These are phyloP conservation scores for Tamias sibiricus DNA, from an alignment of 2,113 vertebrate species.

Conservation along the genomic window DNA sequence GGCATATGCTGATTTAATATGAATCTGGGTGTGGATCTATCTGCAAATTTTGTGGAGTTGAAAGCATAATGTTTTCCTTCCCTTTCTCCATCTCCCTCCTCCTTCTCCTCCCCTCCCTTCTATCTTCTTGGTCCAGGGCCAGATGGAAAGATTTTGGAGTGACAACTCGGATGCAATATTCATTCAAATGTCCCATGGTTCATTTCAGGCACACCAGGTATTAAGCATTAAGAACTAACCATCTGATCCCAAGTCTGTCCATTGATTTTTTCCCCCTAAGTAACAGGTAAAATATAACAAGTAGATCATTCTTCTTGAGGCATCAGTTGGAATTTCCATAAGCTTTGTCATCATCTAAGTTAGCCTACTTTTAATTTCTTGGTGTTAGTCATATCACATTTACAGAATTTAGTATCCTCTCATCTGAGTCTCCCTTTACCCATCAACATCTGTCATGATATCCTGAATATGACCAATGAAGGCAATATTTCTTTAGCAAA, in stretches of 20 bases:
- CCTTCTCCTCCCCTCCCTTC: neutral
- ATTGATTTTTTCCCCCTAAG: neutral
- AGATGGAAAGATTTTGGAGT: neutral
- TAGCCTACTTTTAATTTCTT: neutral
- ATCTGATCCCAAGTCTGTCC: neutral
- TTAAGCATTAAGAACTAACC: neutral
- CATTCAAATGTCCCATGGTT: neutral
- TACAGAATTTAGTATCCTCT: neutral
- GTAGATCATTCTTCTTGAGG: neutral
- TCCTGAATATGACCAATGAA: neutral
- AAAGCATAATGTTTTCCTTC: neutral
- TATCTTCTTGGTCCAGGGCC: neutral
- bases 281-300: neutral
- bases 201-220: neutral
- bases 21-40: neutral
- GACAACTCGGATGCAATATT: neutral
- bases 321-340: neutral
- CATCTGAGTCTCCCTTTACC: neutral
- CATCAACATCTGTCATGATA: neutral
- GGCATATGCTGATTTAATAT: neutral
- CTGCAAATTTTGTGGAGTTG: neutral
- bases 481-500: neutral
- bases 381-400: neutral
- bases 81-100: too few relatives aligned
- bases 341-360: neutral